Evolutionary conservation across 2,797 vertebrate genomes (phyloP).

Genomic region (Peromyscus aztecus): DNA sequence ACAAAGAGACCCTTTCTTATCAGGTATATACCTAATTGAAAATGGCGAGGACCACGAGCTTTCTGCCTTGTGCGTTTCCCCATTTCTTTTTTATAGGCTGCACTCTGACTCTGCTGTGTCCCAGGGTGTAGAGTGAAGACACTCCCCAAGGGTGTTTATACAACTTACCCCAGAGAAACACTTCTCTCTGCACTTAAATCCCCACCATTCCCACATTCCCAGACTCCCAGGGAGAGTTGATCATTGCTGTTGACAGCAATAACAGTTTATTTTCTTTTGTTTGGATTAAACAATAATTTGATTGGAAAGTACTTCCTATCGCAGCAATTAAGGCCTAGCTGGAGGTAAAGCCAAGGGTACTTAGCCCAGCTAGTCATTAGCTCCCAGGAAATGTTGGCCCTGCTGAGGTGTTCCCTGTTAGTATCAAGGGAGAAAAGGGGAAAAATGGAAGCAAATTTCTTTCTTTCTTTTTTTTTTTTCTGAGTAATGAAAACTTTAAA

Average conservation of each 20-base stretch:
- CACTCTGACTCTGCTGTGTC: background rate
- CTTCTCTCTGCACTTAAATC: background rate
- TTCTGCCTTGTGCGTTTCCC: background rate
- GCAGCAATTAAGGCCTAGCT: constrained; percentile 64
- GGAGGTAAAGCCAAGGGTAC: constrained; percentile 51
- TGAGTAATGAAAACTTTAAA: constrained; percentile 64
- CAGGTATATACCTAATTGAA: background rate
- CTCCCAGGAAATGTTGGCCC: constrained; percentile 38
- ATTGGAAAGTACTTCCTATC: constrained; percentile 72
- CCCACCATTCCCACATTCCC: background rate
- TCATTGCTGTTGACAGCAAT: constrained; percentile 19
- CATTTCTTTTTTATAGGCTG: background rate
- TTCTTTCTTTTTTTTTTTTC: constrained; percentile 9
- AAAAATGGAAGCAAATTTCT: constrained; percentile 39
- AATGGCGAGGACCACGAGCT: background rate
- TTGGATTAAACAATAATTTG: constrained; percentile 75
- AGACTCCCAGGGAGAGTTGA: constrained; percentile 7
- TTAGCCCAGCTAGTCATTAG: constrained; percentile 69
- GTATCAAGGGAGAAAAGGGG: background rate
- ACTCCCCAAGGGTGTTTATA: background rate
- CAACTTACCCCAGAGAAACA: background rate
- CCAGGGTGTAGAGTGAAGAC: background rate
- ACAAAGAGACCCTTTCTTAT: no score
- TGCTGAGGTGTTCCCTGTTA: background rate
- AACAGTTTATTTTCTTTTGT: constrained; percentile 73